phyloP scores from a whole-genome alignment of 2,113 vertebrate species.

The human region GRCh38 chr3:57773501-57774000 shows the following conservation, averaged over 20 bases:
- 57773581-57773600: background rate
- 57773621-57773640: background rate
- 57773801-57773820: too few relatives aligned
- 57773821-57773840: background rate
- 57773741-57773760: background rate
- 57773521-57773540: background rate
- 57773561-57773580: background rate
- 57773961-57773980: slow-evolving; percentile 8
- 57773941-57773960: background rate
- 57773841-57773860: slow-evolving; percentile 4
- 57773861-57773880: background rate
- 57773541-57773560: background rate
- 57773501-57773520: background rate
- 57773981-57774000: slow-evolving; percentile 9
- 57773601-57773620: background rate
- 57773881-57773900: background rate
- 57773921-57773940: slow-evolving; percentile 16
- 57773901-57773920: background rate
- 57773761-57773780: background rate
- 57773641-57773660: background rate
- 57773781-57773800: too few relatives aligned
- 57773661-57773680: background rate
- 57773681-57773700: slow-evolving; percentile 9
- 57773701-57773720: background rate
- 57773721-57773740: background rate